Evolutionary conservation across 2,888 invertebrate species (phyloP), one percentile per base, ranked within the genome.

Genomic region (Brenthis hecate): DNA sequence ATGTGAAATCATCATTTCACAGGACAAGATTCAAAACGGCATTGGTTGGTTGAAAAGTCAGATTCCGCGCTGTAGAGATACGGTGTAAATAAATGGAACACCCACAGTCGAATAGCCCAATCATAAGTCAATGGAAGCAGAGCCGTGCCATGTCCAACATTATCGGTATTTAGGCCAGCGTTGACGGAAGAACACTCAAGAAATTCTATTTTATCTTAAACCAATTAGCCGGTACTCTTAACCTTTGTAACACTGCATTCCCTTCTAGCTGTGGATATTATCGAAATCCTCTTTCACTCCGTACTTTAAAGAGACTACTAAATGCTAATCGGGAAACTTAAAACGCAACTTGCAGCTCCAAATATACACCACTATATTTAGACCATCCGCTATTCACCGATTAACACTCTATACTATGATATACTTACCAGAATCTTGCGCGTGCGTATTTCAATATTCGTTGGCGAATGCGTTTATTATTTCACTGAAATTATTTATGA

Each of bases 391-490:
- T 65, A 51, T 28, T 58, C 19, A 61, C 62, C 48, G 60, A 43
- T 28, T 8, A 58, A 62, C 68, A 56, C 56, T 32, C 16, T 70
- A 56, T 50, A 23, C 32, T 55, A 55, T 11, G 64, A 53, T 65
- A 51, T 69, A 85, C 92, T 91, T 81, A 92, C 92, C 92, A 91
- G 92, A 92, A 92, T 91, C 91, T 82, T 82, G 86, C 92, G 91
- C 87, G 87, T 82, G 90, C 91, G 79, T 81, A 78, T 79, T 81
- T 74, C 73, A 66, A 80, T 82, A 83, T 83, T 86, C 81, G 80
- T 78, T 80, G 84, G 87, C 84, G 86, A 81, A 78, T 82, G 84
- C 85, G 86, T 86, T 86, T 72, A 84, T 75, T 88, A 85, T 88
- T 87, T 88, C 88, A 89, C 87, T 86, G 87, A 82, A 87, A 86